These are phyloP conservation scores for Agrypnus murinus DNA, from an alignment of 2,888 invertebrate species.

Conservation along the genomic window DNA sequence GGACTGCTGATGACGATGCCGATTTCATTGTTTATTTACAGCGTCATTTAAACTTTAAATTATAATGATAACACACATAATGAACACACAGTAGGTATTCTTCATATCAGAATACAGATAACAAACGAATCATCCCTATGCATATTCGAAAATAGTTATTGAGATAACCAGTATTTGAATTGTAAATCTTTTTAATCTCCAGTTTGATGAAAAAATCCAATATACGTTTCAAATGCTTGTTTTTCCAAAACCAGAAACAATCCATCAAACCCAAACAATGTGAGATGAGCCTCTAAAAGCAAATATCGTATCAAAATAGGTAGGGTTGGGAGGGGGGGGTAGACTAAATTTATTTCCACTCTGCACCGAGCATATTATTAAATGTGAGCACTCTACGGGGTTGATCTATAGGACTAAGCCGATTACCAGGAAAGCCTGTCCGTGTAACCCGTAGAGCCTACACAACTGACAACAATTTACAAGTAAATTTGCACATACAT, in stretches of 20 bases:
- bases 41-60: no score
- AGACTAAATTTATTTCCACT: constrained; percentile 8
- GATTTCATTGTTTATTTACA: no score
- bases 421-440: constrained; percentile 3
- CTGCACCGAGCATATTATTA: constrained; percentile 1
- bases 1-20: no score
- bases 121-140: no score
- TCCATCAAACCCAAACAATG: constrained; percentile 8
- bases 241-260: neutral
- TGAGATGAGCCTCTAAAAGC: neutral
- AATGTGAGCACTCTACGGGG: neutral
- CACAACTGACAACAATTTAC: constrained; percentile 7
- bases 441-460: neutral
- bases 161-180: no score
- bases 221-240: neutral
- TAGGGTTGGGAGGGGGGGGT: neutral
- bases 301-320: constrained; percentile 2
- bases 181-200: no score
- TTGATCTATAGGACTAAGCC: neutral
- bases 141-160: no score
- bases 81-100: no score
- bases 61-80: no score
- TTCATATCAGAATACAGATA: no score
- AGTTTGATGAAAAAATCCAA: neutral
- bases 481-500: constrained; percentile 14